Base-by-base conservation (phyloP, 2,888 invertebrate genomes). In the Xanthorhoe designata region DNA sequence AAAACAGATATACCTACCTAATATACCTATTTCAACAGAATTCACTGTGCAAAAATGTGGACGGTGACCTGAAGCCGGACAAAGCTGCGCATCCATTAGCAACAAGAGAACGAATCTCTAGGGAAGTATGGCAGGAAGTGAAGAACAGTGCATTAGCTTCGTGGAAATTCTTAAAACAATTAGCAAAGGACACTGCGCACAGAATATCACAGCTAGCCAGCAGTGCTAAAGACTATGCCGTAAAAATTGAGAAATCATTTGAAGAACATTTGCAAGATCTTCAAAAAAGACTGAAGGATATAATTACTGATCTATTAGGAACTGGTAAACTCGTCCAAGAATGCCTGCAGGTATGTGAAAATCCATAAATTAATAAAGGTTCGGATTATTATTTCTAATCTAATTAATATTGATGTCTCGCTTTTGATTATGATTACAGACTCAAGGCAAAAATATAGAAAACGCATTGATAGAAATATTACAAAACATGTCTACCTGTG, bases 141-240 rank as follows among this genome's bases (percentile, higher is more conserved):
- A 85, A 79, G 70, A 75, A 77, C 2, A 79, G 75, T 55, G 78
- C 81, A 0, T 62, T 73, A 47, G 75, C 72, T 51, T 76, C 78
- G 17, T 86, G 83, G 85, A 75, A 82, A 10, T 73, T 75, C 15
- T 58, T 88, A 1, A 83, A 81, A 72, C 60, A 68, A n/a, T 64
- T 83, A 13, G 79, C 81, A n/a, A 62, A 75, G 24, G 75, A 76
- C 35, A 79, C 81, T 13, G 79, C 75, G 18, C 70, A 78, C 7
- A 83, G 81, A 68, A 72, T 86, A 18, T 67, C 68, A 10, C 50
- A 53, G 52, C 83, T 81, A 78, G 69, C 78, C 4, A 62, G 76
- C 64, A 75, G 78, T 32, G 63, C 83, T 0, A 83, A 80, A 73
- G 66, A 72, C 10, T 78, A 78, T 59, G 79, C 80, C n/a, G 52